Evolutionary conservation across 92 coral and sea anemone species (phyloP), one percentile per base, ranked within the genome.

Genomic region (Meandrina meandrites): DNA sequence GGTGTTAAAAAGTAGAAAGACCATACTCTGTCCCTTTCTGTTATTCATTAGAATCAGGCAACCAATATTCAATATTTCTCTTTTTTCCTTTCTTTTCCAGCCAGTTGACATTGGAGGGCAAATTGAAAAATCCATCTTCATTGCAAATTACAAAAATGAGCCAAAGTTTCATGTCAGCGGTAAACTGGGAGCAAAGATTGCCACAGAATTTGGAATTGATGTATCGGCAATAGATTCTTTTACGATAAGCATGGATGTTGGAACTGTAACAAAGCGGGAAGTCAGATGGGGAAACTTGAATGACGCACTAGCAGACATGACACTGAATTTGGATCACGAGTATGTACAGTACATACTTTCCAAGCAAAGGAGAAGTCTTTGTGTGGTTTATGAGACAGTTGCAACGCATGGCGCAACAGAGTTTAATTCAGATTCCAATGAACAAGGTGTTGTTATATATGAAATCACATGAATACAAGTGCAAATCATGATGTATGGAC

Each of bases 121-220:
- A 69, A 34, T 84, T 45, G 74, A 89, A 53, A 88, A 93, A 80
- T 82, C 96, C 22, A 81, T 88, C 13, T 93, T 97, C 69, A 84
- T 97, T 76, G 76, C 88, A 75, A 87, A 90, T 69, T 97, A 97
- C 88, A 76, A 94, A 81, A 97, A 96, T 79, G 90, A 94, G 9
- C 99, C 99, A 36, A 89, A 88, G 86, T 91, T 95, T 62, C 93
- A 93, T 80, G 95, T 90, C 8, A 85, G 88, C 42, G 99, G 99
- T 13, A 95, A 92, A 79, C 92, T 97, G 69, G 99, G 99, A 45
- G 91, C 80, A 17, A 95, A 97, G 87, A 90, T 97, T 89, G 99
- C 99, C 14, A 57, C 82, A 18, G 98, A 97, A 68, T 92, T 97
- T 89, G 97, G 95, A 19, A 90, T 97, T 62, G 99, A 97, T 72